Conservation (phyloP, 2,113 vertebrate species). For the Zingel zingel region DNA sequence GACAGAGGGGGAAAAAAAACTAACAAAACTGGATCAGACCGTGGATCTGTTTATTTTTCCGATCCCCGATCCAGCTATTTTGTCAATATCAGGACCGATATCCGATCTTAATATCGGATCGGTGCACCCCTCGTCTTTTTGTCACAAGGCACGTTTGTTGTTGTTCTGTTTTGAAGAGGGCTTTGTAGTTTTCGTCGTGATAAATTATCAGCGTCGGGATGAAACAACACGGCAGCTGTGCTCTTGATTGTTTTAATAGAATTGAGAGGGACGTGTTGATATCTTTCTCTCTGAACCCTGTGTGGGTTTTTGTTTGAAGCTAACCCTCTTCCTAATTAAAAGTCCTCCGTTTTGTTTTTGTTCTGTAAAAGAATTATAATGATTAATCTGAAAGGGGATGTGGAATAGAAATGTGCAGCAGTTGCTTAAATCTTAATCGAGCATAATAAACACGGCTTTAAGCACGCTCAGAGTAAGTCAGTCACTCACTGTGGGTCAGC, state of each 20-base stretch:
- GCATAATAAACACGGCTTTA: background rate
- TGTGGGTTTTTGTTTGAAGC: background rate
- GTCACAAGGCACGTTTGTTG: background rate
- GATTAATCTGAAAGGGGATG: background rate
- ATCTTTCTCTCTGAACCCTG: background rate
- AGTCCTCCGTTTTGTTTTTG: background rate
- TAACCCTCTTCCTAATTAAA: background rate
- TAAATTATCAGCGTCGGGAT: conserved; percentile 15
- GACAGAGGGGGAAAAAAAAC: no score
- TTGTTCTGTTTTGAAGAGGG: conserved; percentile 8
- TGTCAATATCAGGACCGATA: no score
- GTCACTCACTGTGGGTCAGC: background rate
- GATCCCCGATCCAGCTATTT: no score
- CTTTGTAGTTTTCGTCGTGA: background rate
- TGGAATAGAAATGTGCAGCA: background rate
- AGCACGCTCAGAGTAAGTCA: background rate
- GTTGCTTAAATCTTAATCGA: background rate
- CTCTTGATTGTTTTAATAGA: conserved; percentile 8
- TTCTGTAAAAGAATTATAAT: background rate
- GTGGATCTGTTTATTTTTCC: no score
- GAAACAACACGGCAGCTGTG: conserved; percentile 8
- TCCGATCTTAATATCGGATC: no score
- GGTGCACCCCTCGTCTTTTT: background rate
- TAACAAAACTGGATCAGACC: no score
- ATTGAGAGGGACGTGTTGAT: background rate